A percentile compares a stretch with the other conserved stretches of the same genome.
Evolutionary conservation across 2,113 vertebrate genomes (phyloP).

Genomic region (Pycnonotus jocosus): DNA sequence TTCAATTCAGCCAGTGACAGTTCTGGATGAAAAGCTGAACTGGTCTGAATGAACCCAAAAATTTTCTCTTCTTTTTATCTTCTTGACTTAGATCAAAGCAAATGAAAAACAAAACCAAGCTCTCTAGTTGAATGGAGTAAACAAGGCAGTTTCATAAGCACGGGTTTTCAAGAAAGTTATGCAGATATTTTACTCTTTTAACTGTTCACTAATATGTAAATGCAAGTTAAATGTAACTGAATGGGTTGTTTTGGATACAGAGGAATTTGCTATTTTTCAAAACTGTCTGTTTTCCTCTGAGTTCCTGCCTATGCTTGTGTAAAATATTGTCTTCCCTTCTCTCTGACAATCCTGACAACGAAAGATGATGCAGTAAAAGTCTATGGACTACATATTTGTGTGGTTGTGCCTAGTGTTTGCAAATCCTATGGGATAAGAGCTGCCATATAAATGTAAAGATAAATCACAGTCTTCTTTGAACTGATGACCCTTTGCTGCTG

Average conservation of each 20-base stretch:
- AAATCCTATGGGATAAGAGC: constrained; percentile 4
- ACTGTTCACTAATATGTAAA: neutral
- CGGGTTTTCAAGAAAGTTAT: neutral
- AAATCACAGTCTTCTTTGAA: neutral
- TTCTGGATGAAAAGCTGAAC: neutral
- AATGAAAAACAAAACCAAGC: neutral
- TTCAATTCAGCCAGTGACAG: neutral
- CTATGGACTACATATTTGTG: fast-evolving
- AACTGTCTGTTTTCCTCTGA: neutral
- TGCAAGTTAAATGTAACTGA: neutral
- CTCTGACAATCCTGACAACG: neutral
- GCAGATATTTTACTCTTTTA: neutral
- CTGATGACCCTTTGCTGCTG: neutral
- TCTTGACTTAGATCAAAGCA: neutral
- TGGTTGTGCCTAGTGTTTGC: neutral
- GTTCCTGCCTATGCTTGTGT: neutral
- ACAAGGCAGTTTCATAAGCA: neutral
- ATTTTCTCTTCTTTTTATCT: neutral
- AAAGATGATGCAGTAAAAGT: neutral
- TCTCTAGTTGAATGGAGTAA: neutral
- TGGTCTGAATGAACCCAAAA: neutral
- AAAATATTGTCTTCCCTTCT: neutral
- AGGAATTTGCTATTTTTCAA: neutral
- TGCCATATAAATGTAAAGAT: neutral
- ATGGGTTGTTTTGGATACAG: neutral